A percentile compares a stretch with the other conserved stretches of the same genome.
Evolutionary conservation across 2,888 invertebrate genomes (phyloP).

Genomic region (Gari tellinella): DNA sequence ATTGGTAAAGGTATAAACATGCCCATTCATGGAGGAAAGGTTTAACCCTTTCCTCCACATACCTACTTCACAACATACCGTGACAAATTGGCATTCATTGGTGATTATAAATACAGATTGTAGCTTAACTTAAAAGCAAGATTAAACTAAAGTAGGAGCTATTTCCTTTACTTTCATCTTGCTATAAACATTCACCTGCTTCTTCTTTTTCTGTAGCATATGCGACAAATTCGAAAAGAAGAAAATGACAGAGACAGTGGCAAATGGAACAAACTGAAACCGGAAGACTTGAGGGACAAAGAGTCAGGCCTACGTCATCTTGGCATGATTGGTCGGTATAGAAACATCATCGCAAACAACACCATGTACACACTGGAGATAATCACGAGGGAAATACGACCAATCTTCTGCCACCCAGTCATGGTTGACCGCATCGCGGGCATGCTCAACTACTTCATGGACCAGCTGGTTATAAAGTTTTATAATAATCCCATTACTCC

Average conservation of each 20-base stretch:
- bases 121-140: no score
- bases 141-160: no score
- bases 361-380: constrained; percentile 92
- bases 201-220: constrained; percentile 83
- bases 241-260: constrained; percentile 89
- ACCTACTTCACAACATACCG: no score
- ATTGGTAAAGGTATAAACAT: no score
- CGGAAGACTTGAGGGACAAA: constrained; percentile 88
- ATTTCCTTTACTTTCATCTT: no score
- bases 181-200: no score
- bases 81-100: no score
- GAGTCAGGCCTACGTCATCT: constrained; percentile 86
- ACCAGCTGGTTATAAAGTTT: constrained; percentile 88
- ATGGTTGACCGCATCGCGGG: constrained; percentile 96
- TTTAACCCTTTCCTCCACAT: no score
- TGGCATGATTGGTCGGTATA: constrained; percentile 93
- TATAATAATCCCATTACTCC: not conserved
- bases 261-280: constrained; percentile 90
- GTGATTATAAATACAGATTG: no score
- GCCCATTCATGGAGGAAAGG: no score
- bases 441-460: constrained; percentile 97
- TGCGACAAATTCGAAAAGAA: constrained; percentile 94
- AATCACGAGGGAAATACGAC: constrained; percentile 78
- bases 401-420: constrained; percentile 94
- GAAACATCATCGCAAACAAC: constrained; percentile 95